phyloP scores from a whole-genome alignment of 1,140 invertebrate species.

The Anastrepha obliqua region DNA sequence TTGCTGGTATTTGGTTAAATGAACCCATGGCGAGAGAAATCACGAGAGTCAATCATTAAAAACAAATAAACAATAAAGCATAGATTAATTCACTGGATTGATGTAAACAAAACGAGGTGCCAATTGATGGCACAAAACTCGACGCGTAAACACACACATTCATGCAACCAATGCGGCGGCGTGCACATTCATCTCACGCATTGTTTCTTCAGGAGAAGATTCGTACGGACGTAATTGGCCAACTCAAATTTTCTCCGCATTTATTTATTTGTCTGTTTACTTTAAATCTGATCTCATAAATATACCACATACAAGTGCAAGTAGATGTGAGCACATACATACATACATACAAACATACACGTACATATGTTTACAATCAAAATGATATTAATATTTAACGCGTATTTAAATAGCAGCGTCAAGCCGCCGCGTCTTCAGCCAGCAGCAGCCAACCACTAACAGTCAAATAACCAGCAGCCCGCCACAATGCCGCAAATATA shows the following conservation, averaged over 20 bases:
- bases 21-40: not conserved
- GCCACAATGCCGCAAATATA: not conserved
- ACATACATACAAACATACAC: not conserved
- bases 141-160: not conserved
- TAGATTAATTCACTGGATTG: not conserved
- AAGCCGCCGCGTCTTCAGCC: constrained; percentile 14
- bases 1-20: not conserved
- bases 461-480: not conserved
- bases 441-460: not conserved
- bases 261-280: constrained; percentile 7
- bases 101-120: not conserved
- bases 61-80: not conserved
- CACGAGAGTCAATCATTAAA: not conserved
- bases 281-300: constrained; percentile 39
- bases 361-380: not conserved
- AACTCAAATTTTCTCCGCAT: no score
- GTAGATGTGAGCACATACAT: not conserved
- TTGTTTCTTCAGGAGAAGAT: not conserved
- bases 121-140: not conserved
- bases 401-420: constrained; percentile 42
- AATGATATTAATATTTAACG: constrained; percentile 39
- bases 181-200: not conserved
- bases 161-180: not conserved
- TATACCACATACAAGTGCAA: not conserved
- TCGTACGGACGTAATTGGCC: no score